Base-by-base conservation (phyloP, 1,140 invertebrate genomes). In the Melitaea cinxia region DNA sequence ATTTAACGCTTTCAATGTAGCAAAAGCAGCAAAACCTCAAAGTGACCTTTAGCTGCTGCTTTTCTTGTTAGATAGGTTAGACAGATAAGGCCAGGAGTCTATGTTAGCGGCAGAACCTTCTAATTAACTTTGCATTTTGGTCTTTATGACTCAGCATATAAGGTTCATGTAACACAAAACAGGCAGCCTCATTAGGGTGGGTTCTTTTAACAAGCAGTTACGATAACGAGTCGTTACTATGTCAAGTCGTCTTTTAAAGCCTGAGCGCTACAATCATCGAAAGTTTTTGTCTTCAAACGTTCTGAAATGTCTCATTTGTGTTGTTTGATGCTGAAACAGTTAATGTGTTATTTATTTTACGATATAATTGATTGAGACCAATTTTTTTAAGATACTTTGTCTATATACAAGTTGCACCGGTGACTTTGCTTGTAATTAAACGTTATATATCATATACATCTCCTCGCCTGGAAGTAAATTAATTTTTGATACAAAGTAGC, bases 151-250 rank as follows among this genome's bases (percentile, higher is more conserved):
- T 5, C 10, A 37, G n/a, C 5, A 14, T 37, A 14, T n/a, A 37
- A n/a, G 35, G 35, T 4, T 37, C 35, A 37, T 37, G 35, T 33
- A 10, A 33, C 7, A 33, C 15, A 17, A 42, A 15, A 6, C 15
- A 1, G 14, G 37, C 7, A 42, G 37, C 17, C 33, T 62, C 60
- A 62, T 62, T 62, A 53, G 50, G n/a, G 14, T 12, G 49, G 50
- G 17, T 54, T 26, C 26, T 62, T 30, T 45, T 53, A 62, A 54
- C 60, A 35, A 62, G 60, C 23, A 50, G 33, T 61, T 10, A 49
- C 28, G 47, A 58, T 30, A 28, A 47, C 37, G 33, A 17, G 12
- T 39, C 33, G 21, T 39, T 55, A 47, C 39, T 59, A 49, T 59
- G 56, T 59, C 56, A 59, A 59, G 56, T 28, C 6, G 42, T 33